Evolutionary conservation across 1,140 invertebrate species (phyloP).

Genomic region (Hylaeus anthracinus): DNA sequence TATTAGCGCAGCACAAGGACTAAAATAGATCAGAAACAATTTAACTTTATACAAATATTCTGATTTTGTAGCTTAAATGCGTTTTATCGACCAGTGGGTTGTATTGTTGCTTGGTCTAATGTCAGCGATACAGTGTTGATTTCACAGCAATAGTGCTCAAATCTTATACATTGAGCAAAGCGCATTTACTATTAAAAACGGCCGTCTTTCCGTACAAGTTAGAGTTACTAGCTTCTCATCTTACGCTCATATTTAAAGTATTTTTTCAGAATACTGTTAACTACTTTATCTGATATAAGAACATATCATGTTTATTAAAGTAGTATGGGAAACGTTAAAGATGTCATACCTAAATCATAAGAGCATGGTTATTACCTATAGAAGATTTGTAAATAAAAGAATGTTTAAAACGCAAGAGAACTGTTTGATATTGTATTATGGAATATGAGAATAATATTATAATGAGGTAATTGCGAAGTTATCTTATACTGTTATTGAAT

Average conservation of each 20-base stretch:
- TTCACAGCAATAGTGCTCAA: slow-evolving; percentile 29
- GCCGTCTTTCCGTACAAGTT: slow-evolving; percentile 3
- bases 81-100: slow-evolving; percentile 4
- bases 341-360: not conserved
- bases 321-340: not conserved
- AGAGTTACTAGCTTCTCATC: slow-evolving; percentile 1
- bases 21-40: not conserved
- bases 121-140: slow-evolving; percentile 20
- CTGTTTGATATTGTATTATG: slow-evolving; percentile 22
- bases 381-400: slow-evolving; percentile 7
- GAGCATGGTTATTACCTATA: not conserved
- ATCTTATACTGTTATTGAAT: slow-evolving; percentile 15
- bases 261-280: slow-evolving; percentile 13
- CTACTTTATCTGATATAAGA: slow-evolving; percentile 13
- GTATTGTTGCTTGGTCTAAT: slow-evolving; percentile 9
- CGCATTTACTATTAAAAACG: slow-evolving; percentile 8
- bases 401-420: not conserved
- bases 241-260: slow-evolving; percentile 12
- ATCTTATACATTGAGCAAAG: slow-evolving; percentile 17
- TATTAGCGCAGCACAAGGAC: slow-evolving; percentile 6
- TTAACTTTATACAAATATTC: slow-evolving; percentile 2
- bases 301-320: slow-evolving; percentile 35
- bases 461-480: slow-evolving; percentile 3
- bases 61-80: slow-evolving; percentile 17
- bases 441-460: slow-evolving; percentile 10